Conservation (phyloP, 2,797 vertebrate species). For the Gastrophryne carolinensis region DNA sequence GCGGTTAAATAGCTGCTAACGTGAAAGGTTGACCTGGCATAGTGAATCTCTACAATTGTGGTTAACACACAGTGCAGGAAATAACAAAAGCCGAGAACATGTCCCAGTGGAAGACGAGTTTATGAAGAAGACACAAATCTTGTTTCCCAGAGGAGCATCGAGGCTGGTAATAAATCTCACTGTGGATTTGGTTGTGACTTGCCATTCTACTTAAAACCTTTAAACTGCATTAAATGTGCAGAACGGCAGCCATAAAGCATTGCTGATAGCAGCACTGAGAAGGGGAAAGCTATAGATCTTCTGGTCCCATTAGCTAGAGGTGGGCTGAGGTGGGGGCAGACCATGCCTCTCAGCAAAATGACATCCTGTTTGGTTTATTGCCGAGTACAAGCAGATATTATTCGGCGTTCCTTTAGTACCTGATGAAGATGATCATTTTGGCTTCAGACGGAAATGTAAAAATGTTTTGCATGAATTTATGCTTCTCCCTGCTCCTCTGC, state of each 20-base stretch:
- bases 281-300: slow-evolving; percentile 39
- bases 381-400: slow-evolving; percentile 19
- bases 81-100: not conserved
- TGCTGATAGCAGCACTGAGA: slow-evolving; percentile 45
- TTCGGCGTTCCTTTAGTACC: not conserved
- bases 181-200: slow-evolving; percentile 44
- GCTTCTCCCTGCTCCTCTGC: not conserved
- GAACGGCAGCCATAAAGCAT: slow-evolving; percentile 45
- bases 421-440: slow-evolving; percentile 15
- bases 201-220: slow-evolving; percentile 49
- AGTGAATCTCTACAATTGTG: not conserved
- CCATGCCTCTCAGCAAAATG: slow-evolving; percentile 26
- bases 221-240: slow-evolving; percentile 49
- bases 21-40: not conserved
- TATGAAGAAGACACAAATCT: slow-evolving; percentile 43
- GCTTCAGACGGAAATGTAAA: not conserved
- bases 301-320: slow-evolving; percentile 44
- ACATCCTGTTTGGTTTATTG: slow-evolving; percentile 46
- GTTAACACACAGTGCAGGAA: slow-evolving; percentile 4
- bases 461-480: not conserved
- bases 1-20: not conserved
- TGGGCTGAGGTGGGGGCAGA: slow-evolving; percentile 31
- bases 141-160: not conserved
- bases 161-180: slow-evolving; percentile 29
- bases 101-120: slow-evolving; percentile 9